These are phyloP conservation scores for Drosophila nasuta DNA, from an alignment of 1,140 invertebrate species.

Conservation along the genomic window DNA sequence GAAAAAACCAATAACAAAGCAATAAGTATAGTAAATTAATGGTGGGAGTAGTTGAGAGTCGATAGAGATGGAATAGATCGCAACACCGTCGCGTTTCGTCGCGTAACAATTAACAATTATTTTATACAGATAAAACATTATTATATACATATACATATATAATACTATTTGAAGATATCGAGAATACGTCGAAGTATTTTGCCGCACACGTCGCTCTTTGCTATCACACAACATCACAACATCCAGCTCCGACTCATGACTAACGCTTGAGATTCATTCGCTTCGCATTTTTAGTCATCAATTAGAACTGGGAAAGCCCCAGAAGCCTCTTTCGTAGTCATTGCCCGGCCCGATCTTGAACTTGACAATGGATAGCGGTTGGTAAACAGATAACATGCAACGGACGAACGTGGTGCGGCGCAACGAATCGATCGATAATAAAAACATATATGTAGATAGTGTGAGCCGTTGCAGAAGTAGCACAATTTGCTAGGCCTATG, in stretches of 20 bases:
- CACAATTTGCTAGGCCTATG: constrained; percentile 34
- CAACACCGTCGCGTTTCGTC: constrained; percentile 27
- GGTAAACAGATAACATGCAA: constrained; percentile 1
- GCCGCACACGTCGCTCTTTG: constrained; percentile 17
- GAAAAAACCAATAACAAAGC: constrained; percentile 46
- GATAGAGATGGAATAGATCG: constrained; percentile 9
- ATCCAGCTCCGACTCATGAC: constrained; percentile 23
- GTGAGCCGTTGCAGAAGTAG: constrained; percentile 58
- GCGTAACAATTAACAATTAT: constrained; percentile 65
- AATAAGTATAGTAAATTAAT: constrained; percentile 12
- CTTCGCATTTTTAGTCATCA: constrained; percentile 23
- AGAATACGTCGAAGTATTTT: constrained; percentile 55
- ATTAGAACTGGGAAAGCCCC: constrained; percentile 28
- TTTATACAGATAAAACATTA: constrained; percentile 68
- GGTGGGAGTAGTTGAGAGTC: not conserved
- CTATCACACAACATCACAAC: constrained; percentile 8
- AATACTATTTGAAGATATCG: constrained; percentile 59
- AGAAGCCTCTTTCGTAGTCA: constrained; percentile 1
- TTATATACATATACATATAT: constrained; percentile 55
- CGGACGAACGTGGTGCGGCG: constrained; percentile 22
- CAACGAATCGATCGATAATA: constrained; percentile 36
- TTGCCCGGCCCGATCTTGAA: constrained; percentile 26
- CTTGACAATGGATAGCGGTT: constrained; percentile 12
- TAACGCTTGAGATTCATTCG: constrained; percentile 25
- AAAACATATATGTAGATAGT: constrained; percentile 23